These are phyloP conservation scores for Dolomedes plantarius DNA, from an alignment of 2,888 invertebrate genomes.

Conservation along the genomic window DNA sequence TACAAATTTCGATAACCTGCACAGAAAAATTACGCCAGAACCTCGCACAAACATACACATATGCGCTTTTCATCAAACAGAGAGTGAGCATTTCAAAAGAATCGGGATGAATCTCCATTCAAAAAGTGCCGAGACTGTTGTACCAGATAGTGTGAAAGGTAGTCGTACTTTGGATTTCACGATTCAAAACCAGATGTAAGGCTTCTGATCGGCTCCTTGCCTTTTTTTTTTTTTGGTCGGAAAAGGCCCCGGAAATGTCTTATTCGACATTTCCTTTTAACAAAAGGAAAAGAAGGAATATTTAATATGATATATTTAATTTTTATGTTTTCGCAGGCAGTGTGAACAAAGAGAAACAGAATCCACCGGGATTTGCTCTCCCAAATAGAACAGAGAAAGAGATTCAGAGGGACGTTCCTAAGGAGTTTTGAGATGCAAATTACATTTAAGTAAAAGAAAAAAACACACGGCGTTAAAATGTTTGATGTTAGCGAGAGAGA, in stretches of 20 bases:
- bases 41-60: no score
- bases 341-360: background rate
- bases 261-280: background rate
- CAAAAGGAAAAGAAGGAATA: background rate
- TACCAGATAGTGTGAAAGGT: background rate
- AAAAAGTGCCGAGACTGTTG: no score
- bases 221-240: background rate
- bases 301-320: background rate
- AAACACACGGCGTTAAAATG: conserved; percentile 3
- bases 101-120: no score
- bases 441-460: background rate
- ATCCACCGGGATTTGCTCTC: background rate
- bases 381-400: background rate
- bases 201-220: background rate
- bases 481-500: conserved; percentile 1
- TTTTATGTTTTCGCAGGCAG: background rate
- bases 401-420: background rate
- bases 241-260: background rate
- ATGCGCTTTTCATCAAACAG: no score
- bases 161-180: background rate
- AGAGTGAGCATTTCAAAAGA: no score
- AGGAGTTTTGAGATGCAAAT: conserved; percentile 2
- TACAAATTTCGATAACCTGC: no score
- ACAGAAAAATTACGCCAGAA: no score
- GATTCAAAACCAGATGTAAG: background rate